Evolutionary conservation across 2,113 vertebrate genomes (phyloP).

Genomic region (Tringa solitaria): DNA sequence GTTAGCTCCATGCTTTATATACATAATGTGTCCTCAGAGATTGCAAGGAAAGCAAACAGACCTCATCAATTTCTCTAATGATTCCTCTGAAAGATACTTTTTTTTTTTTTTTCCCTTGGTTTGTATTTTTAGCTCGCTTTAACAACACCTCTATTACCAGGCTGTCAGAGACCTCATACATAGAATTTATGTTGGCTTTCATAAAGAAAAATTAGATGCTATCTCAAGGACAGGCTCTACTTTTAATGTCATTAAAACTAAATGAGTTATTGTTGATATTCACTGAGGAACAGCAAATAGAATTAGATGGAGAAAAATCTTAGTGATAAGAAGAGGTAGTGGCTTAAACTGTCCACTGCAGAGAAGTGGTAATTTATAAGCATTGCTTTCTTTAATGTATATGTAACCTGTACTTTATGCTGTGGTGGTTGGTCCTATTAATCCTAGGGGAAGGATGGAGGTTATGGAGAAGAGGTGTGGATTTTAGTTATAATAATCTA

Average conservation of each 20-base stretch:
- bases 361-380: constrained; percentile 28
- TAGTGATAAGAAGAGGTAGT: constrained; percentile 23
- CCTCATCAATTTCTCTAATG: constrained; percentile 76
- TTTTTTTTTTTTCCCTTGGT: not conserved
- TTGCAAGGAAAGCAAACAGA: constrained; percentile 68
- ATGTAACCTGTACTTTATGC: not conserved
- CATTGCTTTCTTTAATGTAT: not conserved
- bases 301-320: constrained; percentile 44
- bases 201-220: constrained; percentile 71
- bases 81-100: constrained; percentile 60
- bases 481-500: not conserved
- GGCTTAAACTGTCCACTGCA: constrained; percentile 18
- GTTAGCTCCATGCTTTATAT: not conserved
- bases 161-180: constrained; percentile 45
- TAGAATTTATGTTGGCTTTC: constrained; percentile 70
- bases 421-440: not conserved
- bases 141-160: constrained; percentile 67
- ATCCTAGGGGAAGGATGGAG: not conserved
- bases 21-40: constrained; percentile 62
- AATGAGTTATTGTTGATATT: constrained; percentile 66
- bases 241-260: constrained; percentile 66
- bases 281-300: constrained; percentile 38
- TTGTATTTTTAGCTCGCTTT: constrained; percentile 75
- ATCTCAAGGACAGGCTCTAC: constrained; percentile 70
- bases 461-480: not conserved